Evolutionary conservation across 2,797 vertebrate genomes (phyloP).

Genomic region (Parauchenoglanis ngamensis): DNA sequence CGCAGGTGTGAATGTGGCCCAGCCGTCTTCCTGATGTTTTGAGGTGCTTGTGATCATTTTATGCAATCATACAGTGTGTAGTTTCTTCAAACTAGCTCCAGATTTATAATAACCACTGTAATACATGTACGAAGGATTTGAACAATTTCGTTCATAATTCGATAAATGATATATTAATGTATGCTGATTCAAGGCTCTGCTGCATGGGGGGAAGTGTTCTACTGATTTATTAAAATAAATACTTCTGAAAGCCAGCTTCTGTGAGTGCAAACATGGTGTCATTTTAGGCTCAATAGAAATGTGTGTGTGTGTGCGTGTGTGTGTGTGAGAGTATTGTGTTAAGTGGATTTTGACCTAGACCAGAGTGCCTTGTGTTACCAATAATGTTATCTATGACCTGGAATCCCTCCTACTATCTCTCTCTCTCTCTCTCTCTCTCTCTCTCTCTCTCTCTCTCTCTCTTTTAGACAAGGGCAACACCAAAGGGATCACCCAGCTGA

Average conservation of each 20-base stretch:
- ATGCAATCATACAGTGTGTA: background rate
- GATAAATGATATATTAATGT: background rate
- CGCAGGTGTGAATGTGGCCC: background rate
- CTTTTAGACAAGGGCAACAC: constrained; percentile 39
- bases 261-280: background rate
- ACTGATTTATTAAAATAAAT: background rate
- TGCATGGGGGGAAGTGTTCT: background rate
- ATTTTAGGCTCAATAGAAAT: background rate
- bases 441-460: background rate
- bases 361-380: constrained; percentile 29
- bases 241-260: background rate
- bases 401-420: constrained; percentile 49
- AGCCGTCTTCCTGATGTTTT: background rate
- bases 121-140: background rate
- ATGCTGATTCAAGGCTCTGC: background rate
- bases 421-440: background rate
- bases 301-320: background rate
- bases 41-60: background rate
- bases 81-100: background rate
- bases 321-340: constrained; percentile 17
- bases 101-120: background rate
- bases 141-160: background rate
- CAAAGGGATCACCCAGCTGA: constrained; percentile 35
- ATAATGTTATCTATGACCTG: constrained; percentile 65
- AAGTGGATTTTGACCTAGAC: constrained; percentile 64